phyloP scores from a whole-genome alignment of 2,113 vertebrate species.

The Callionymus lyra region DNA sequence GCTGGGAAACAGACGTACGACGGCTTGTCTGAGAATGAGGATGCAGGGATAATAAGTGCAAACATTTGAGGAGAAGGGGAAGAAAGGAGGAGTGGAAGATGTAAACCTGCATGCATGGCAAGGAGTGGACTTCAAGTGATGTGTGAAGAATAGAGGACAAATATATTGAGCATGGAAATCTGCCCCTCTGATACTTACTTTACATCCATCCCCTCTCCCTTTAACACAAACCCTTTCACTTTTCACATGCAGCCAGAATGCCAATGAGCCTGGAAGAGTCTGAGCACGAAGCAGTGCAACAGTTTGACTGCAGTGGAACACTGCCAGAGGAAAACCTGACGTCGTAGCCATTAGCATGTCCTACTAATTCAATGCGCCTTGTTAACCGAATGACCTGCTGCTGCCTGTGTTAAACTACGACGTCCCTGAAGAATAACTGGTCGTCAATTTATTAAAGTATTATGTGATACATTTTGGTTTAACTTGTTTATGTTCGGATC shows the following conservation, averaged over 20 bases:
- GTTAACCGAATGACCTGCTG: too few relatives aligned
- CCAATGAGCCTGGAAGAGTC: constrained; percentile 47
- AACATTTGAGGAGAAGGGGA: neutral
- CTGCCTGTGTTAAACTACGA: too few relatives aligned
- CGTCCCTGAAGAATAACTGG: too few relatives aligned
- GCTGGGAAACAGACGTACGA: constrained; percentile 6
- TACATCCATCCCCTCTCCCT: constrained; percentile 8
- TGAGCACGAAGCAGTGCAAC: constrained; percentile 61
- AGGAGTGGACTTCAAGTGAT: constrained; percentile 16
- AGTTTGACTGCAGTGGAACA: constrained; percentile 59
- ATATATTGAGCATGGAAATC: constrained; percentile 13
- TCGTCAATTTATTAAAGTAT: too few relatives aligned
- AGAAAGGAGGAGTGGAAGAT: neutral
- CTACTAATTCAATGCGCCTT: too few relatives aligned
- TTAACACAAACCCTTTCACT: constrained; percentile 14
- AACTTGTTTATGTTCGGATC: too few relatives aligned
- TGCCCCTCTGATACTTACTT: constrained; percentile 8
- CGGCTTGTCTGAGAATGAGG: constrained; percentile 27
- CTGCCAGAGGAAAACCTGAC: constrained; percentile 18
- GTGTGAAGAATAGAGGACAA: constrained; percentile 21
- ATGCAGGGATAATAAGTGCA: constrained; percentile 7
- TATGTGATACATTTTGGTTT: too few relatives aligned
- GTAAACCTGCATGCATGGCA: constrained; percentile 7
- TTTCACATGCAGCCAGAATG: constrained; percentile 29
- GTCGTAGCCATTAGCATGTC: too few relatives aligned